Evolutionary conservation across 2,888 invertebrate genomes (phyloP), one percentile per base, ranked within the genome.

Genomic region (Nomada hirtipes): DNA sequence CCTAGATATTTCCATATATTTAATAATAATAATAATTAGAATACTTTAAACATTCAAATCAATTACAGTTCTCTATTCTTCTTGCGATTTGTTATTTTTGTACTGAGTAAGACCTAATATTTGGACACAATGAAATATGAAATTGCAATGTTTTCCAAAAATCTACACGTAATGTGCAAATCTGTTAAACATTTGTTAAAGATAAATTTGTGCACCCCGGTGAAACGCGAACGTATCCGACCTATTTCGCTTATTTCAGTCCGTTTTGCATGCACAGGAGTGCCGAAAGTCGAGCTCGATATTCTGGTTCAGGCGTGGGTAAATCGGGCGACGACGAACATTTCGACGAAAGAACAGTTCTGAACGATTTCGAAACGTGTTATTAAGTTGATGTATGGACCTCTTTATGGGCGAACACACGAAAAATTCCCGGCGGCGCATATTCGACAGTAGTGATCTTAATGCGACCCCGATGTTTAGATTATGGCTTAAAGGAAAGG

Each of bases 301-400:
- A 23, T 47, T 59, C 59, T 9, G 18, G 36, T 10, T 2, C 23
- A 11, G 10, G 18, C 23, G 55, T 44, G 23, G 55, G 42, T 10
- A 61, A n/a, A 26, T 26, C n/a, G 60, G 60, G 55, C 55, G 68
- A 57, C 68, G 42, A 18, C 44, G 13, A 69, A 69, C 44, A 44
- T 57, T 47, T 18, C 57, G 9, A 57, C 57, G 69, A 26, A 44
- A 18, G 64, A 71, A 63, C 36, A 72, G 52, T 61, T 61, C n/a
- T 13, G 42, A 52, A 61, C 61, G 61, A 53, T 72, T 64, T 55
- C 64, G 53, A 72, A 72, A 64, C 72, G 53, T 72, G 63, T 72
- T 72, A 72, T 72, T 72, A 72, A 72, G 53, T 63, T 72, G 72
- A 72, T 44, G 63, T 44, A 63, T 63, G 53, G 72, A 36, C 53